phyloP scores from a whole-genome alignment of 2,113 vertebrate species.

The Campylomormyrus numenius region DNA sequence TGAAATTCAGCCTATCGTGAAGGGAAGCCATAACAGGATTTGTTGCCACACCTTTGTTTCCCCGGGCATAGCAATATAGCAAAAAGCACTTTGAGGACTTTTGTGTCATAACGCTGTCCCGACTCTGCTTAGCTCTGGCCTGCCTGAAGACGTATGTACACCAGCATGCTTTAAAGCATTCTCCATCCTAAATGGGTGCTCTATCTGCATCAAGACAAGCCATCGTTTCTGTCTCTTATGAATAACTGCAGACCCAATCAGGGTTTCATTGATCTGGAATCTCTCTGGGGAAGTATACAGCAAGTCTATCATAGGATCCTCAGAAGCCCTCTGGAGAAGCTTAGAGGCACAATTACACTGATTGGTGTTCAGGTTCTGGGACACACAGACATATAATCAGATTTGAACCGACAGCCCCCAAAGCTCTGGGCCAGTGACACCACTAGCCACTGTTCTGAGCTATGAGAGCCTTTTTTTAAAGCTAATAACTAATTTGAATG shows the following conservation, averaged over 20 bases:
- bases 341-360: not conserved
- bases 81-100: not conserved
- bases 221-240: not conserved
- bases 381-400: not conserved
- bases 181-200: too few species aligned
- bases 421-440: not conserved
- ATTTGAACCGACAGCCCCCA: slow-evolving; percentile 4
- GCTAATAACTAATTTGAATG: slow-evolving; percentile 13
- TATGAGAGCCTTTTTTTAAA: not conserved
- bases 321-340: not conserved
- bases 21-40: not conserved
- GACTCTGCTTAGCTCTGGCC: not conserved
- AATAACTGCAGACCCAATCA: not conserved
- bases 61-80: not conserved
- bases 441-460: not conserved
- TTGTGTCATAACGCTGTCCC: not conserved
- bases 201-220: not conserved
- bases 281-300: not conserved
- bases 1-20: slow-evolving; percentile 12
- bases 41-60: not conserved
- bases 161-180: not conserved
- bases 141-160: not conserved
- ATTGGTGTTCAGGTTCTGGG: not conserved
- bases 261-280: not conserved
- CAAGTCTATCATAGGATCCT: not conserved